Base-by-base conservation (phyloP, 2,113 vertebrate genomes). In the Mesocricetus auratus region DNA sequence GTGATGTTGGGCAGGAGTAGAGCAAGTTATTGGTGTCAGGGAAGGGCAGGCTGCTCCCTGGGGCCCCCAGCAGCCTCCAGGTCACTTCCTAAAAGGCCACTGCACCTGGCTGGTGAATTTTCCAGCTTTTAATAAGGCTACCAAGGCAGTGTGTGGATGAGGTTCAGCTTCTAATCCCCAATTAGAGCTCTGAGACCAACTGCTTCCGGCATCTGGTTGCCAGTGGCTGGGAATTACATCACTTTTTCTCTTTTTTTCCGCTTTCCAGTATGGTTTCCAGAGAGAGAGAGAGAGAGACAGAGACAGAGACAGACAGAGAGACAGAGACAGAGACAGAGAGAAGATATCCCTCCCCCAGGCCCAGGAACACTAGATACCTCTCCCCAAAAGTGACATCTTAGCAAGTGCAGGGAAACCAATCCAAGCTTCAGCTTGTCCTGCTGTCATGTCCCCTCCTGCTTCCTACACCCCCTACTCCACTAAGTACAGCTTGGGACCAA, bases 61-160 rank as follows among this genome's bases (percentile, higher is more conserved):
- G 75, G 62, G 71, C 19, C 11, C 39, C 50, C 47, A 64, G 12
- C 42, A 79, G 62, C 26, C 45, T 95, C 91, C 16, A 10, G 94
- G 83, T 92, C 75, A 95, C 58, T 87, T 96, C 73, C 45, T 47
- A 81, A 94, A 97, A 98, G 88, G 88, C 95, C 95, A 94, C 4
- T 68, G 45, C 74, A 94, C 87, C 88, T 96, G 89, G 73, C 36
- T 12, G n/a, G 92, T 94, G 97, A 95, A 96, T 97, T 94, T 97
- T 98, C 96, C 95, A 96, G 96, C 81, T 96, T 94, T 95, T 97
- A 97, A 98, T 97, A 82, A 98, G 69, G 77, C 45, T 77, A 60
- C 73, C 0, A 15, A 96, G 85, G 53, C 60, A 33, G 42, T 81
- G 81, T 62, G 3, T 93, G 0, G 17, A 85, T 91, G 58, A 96